phyloP scores from a whole-genome alignment of 2,888 invertebrate genomes.

The Leptopilina drosophilae region DNA sequence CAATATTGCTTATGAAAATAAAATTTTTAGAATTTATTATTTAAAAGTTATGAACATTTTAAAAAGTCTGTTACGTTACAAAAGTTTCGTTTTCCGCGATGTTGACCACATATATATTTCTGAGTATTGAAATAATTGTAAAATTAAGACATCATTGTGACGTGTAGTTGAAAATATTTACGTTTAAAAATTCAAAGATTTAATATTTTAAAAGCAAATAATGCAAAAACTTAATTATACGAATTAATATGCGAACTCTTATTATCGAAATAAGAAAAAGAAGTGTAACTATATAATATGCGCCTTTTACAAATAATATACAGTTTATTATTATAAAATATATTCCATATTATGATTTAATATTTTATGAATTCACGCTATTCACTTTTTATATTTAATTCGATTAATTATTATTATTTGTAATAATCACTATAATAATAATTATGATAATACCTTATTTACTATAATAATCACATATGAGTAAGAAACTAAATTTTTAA shows the following conservation, averaged over 20 bases:
- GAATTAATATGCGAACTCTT: not conserved
- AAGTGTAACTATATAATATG: constrained; percentile 1
- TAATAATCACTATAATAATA: too few species aligned
- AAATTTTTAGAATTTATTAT: too few species aligned
- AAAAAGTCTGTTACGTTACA: too few species aligned
- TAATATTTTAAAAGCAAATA: not conserved
- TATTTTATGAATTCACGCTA: not conserved
- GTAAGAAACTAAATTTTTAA: too few species aligned
- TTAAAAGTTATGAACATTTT: too few species aligned
- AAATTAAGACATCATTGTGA: too few species aligned
- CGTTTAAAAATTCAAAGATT: too few species aligned
- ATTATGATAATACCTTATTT: not conserved
- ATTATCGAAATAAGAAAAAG: not conserved
- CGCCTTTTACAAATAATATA: not conserved
- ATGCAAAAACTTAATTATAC: not conserved
- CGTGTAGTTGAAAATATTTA: too few species aligned
- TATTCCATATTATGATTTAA: not conserved
- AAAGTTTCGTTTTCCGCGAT: too few species aligned
- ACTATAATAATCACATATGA: not conserved
- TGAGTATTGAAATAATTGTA: not conserved
- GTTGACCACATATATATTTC: not conserved
- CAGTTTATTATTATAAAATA: not conserved
- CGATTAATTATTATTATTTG: not conserved
- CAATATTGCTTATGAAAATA: too few species aligned
- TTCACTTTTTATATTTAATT: not conserved